phyloP scores from a whole-genome alignment of 2,113 vertebrate species.

The Ophiodon elongatus region DNA sequence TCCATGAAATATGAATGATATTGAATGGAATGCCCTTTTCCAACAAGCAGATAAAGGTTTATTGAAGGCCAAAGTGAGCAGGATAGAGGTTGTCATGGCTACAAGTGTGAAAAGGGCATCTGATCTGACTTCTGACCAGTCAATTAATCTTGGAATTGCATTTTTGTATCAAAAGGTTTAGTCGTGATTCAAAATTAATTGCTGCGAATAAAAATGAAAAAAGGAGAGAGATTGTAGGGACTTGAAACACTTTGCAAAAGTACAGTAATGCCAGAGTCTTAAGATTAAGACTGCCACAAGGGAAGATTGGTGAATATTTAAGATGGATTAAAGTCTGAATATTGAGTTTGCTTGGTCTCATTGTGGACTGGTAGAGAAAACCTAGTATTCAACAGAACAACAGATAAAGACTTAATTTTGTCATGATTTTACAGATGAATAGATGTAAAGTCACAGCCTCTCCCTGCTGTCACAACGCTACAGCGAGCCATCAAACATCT shows the following conservation, averaged over 20 bases:
- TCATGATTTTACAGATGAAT: constrained; percentile 22
- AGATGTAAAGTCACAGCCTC: not conserved
- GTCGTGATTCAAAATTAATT: constrained; percentile 64
- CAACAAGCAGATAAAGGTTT: constrained; percentile 71
- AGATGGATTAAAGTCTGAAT: constrained; percentile 64
- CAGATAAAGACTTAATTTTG: constrained; percentile 13
- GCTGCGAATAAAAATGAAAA: constrained; percentile 8
- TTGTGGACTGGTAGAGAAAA: constrained; percentile 26
- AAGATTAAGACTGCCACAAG: constrained; percentile 58
- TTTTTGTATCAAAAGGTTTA: constrained; percentile 63
- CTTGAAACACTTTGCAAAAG: constrained; percentile 41
- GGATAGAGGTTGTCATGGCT: constrained; percentile 74
- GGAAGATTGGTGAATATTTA: constrained; percentile 64
- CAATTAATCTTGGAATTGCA: constrained; percentile 77
- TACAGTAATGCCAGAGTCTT: constrained; percentile 42
- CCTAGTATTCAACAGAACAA: constrained; percentile 41
- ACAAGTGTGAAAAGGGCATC: constrained; percentile 82
- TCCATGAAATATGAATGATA: constrained; percentile 77
- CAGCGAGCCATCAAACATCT: not conserved
- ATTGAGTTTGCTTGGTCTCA: constrained; percentile 53
- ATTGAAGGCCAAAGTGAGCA: constrained; percentile 70
- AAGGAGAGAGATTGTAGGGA: constrained; percentile 28
- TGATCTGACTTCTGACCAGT: constrained; percentile 78
- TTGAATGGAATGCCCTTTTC: constrained; percentile 81
- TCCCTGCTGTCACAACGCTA: not conserved